Evolutionary conservation across 2,888 invertebrate species (phyloP).

Genomic region (Platypus cylindrus): DNA sequence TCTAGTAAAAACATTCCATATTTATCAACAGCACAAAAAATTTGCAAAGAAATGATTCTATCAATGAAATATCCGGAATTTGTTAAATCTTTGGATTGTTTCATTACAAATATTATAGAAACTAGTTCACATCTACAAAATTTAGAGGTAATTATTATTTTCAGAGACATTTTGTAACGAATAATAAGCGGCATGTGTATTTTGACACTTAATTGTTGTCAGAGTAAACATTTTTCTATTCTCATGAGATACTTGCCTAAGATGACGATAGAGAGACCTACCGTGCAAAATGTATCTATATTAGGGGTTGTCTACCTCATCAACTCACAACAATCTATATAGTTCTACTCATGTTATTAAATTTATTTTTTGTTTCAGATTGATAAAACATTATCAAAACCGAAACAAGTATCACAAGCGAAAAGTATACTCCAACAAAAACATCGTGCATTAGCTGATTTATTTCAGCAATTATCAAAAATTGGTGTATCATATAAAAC

Average conservation of each 20-base stretch:
- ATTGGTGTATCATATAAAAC: slow-evolving; percentile 72
- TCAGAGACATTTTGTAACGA: background rate
- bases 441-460: slow-evolving; percentile 69
- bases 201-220: too few relatives aligned
- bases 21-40: slow-evolving; percentile 47
- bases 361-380: slow-evolving; percentile 33
- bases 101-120: slow-evolving; percentile 53
- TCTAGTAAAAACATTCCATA: slow-evolving; percentile 18
- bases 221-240: slow-evolving; percentile 5
- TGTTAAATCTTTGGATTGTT: slow-evolving; percentile 50
- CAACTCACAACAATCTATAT: too few relatives aligned
- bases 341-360: too few relatives aligned
- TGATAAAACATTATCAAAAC: slow-evolving; percentile 45
- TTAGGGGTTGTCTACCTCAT: too few relatives aligned
- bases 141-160: slow-evolving; percentile 42
- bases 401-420: slow-evolving; percentile 65
- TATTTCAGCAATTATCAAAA: slow-evolving; percentile 65
- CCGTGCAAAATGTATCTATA: too few relatives aligned
- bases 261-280: background rate
- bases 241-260: background rate
- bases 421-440: slow-evolving; percentile 77
- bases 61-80: slow-evolving; percentile 45
- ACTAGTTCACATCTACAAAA: slow-evolving; percentile 54
- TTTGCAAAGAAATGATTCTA: slow-evolving; percentile 51
- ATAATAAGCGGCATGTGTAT: too few relatives aligned